A percentile compares a stretch with the other conserved stretches of the same genome.
Evolutionary conservation across 2,888 invertebrate genomes (phyloP).

Genomic region (Agriopis marginaria): DNA sequence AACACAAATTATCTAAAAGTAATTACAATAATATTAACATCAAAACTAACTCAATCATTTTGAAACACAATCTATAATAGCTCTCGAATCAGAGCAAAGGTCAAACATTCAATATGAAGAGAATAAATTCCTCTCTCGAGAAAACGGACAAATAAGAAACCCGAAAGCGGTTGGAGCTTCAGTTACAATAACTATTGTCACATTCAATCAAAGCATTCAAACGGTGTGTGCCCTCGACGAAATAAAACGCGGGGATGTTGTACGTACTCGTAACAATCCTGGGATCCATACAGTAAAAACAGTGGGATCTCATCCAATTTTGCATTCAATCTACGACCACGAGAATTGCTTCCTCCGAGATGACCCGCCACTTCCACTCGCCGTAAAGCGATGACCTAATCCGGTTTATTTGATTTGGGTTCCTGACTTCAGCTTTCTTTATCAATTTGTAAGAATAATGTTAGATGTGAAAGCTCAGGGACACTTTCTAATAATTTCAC

Average conservation of each 20-base stretch:
- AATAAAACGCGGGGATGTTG: conserved; percentile 74
- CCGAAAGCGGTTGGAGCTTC: conserved; percentile 63
- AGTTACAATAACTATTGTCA: conserved; percentile 82
- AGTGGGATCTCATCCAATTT: conserved; percentile 84
- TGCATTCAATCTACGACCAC: conserved; percentile 85
- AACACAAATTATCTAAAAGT: background rate
- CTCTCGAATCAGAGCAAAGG: conserved; percentile 51
- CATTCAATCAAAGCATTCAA: conserved; percentile 82
- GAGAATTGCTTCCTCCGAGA: conserved; percentile 83
- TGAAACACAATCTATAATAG: conserved; percentile 44
- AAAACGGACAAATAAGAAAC: conserved; percentile 63
- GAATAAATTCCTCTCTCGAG: conserved; percentile 60
- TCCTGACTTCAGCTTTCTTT: conserved; percentile 75
- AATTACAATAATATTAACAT: background rate
- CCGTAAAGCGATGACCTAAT: conserved; percentile 85
- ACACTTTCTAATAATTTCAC: conserved; percentile 48
- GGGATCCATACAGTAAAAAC: conserved; percentile 80
- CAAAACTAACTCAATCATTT: conserved; percentile 2
- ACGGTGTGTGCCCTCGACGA: conserved; percentile 71
- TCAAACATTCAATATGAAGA: conserved; percentile 59
- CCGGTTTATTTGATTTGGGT: conserved; percentile 84
- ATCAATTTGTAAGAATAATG: conserved; percentile 73
- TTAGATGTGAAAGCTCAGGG: conserved; percentile 55
- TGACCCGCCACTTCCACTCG: conserved; percentile 83
- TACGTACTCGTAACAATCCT: conserved; percentile 66